Evolutionary conservation across 2,888 invertebrate species (phyloP), one percentile per base, ranked within the genome.

Genomic region (Zonitis immaculata): DNA sequence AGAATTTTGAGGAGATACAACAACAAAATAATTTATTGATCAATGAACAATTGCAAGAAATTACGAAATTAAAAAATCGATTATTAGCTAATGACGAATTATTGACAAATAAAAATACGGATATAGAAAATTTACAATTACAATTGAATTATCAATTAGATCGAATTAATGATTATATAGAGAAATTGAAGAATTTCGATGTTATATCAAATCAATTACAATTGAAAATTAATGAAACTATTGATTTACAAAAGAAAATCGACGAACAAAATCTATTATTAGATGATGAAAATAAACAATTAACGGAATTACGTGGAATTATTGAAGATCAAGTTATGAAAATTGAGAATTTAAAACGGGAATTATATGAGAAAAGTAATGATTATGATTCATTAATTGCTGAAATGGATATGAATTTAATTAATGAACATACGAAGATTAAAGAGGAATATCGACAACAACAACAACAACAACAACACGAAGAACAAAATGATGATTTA

Each of bases 301-400:
- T 81, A n/a, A 64, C 70, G 0, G 84, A 86, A 66, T 73, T 85
- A 65, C 81, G 84, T 66, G 69, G 75, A 1, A 83, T 82, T 0
- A 76, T 89, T 46, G 85, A 86, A 66, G 82, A 79, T 46, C 89
- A 89, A 69, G 86, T 87, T 64, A 73, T 85, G 50, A 88, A 88
- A 73, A 87, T 89, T 60, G 86, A 88, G 6, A 82, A 85, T 6
- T 70, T 89, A 5, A 87, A 88, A 66, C 84, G 85, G 59, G 84
- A 87, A 66, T 74, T 89, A 55, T 80, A 77, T 45, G 79, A 81
- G 49, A 81, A 82, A 49, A 79, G 80, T 44, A 80, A 80, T 8
- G 83, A 84, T 62, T 81, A 81, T 58, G 84, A 84, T 60, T 71
- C 73, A 16, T 57, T 76, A 42, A 68, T 76, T 18, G 74, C 75